phyloP scores from a whole-genome alignment of 2,888 invertebrate species.

The Heterodera filipjevi region DNA sequence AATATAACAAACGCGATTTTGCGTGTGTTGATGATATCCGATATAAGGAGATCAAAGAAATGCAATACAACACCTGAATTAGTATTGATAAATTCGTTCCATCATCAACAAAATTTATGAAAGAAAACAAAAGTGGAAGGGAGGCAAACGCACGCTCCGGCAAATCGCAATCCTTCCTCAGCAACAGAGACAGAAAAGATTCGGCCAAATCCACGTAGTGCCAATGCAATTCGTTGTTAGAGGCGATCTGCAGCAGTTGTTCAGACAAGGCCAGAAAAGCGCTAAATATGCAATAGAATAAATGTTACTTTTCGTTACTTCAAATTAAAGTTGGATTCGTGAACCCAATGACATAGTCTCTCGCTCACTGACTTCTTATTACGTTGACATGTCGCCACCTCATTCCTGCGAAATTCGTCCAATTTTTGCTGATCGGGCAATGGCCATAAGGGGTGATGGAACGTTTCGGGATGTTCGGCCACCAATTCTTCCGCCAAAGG shows the following conservation, averaged over 20 bases:
- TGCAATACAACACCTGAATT: constrained; percentile 71
- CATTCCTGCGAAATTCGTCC: constrained; percentile 20
- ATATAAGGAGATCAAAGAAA: constrained; percentile 74
- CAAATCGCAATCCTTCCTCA: constrained; percentile 69
- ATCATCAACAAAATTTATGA: not conserved
- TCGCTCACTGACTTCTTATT: constrained; percentile 31
- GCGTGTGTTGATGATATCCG: constrained; percentile 81
- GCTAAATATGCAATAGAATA: constrained; percentile 20
- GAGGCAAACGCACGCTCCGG: not conserved
- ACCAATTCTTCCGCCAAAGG: constrained; percentile 36
- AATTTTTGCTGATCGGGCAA: constrained; percentile 24
- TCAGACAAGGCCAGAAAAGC: constrained; percentile 42
- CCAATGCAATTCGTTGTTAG: constrained; percentile 71
- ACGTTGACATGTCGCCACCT: constrained; percentile 32
- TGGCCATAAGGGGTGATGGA: constrained; percentile 31
- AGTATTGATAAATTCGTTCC: not conserved
- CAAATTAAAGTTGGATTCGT: too few species aligned
- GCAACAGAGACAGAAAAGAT: constrained; percentile 76
- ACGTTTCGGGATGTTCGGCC: constrained; percentile 37
- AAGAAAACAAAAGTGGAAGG: too few species aligned
- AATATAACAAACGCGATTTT: constrained; percentile 69
- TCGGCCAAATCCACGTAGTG: constrained; percentile 79
- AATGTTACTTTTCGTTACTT: too few species aligned
- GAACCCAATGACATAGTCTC: too few species aligned
- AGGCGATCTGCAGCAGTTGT: constrained; percentile 42